These are phyloP conservation scores for Clivina fossor DNA, from an alignment of 2,888 invertebrate species.

Conservation along the genomic window DNA sequence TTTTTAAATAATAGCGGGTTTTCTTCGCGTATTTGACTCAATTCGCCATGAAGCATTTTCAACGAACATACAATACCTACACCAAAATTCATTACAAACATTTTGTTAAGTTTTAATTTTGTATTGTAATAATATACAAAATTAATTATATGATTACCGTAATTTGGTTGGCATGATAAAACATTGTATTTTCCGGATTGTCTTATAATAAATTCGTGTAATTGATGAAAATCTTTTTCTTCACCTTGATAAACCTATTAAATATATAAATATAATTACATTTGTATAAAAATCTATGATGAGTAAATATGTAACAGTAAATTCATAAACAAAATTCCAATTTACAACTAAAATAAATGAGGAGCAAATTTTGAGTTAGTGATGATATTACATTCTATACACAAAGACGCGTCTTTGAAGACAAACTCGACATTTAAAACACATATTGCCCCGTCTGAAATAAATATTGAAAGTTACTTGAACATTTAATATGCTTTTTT, in stretches of 20 bases:
- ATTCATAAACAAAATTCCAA: no score
- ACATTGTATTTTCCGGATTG: conserved; percentile 83
- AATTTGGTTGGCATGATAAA: conserved; percentile 79
- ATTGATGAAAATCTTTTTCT: conserved; percentile 86
- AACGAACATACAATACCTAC: conserved; percentile 76
- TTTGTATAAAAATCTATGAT: neutral
- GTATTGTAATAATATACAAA: neutral
- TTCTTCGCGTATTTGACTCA: conserved; percentile 77
- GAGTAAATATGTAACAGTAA: no score
- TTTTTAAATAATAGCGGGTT: conserved; percentile 78
- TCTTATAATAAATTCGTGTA: conserved; percentile 86
- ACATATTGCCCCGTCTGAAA: no score
- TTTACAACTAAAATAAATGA: no score
- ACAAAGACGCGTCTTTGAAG: no score
- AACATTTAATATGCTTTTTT: no score
- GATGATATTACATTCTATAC: no score
- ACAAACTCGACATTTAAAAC: no score
- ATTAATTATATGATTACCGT: conserved; percentile 65
- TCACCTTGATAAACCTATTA: conserved; percentile 77
- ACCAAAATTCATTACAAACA: conserved; percentile 39
- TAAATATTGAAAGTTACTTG: no score
- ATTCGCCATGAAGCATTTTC: conserved; percentile 76
- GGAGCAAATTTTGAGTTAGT: no score
- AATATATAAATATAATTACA: conserved; percentile 23
- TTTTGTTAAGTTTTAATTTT: neutral